A percentile compares a stretch with the other conserved stretches of the same genome.
Evolutionary conservation across 2,797 vertebrate species (phyloP).

Genomic region (Selene dorsalis): DNA sequence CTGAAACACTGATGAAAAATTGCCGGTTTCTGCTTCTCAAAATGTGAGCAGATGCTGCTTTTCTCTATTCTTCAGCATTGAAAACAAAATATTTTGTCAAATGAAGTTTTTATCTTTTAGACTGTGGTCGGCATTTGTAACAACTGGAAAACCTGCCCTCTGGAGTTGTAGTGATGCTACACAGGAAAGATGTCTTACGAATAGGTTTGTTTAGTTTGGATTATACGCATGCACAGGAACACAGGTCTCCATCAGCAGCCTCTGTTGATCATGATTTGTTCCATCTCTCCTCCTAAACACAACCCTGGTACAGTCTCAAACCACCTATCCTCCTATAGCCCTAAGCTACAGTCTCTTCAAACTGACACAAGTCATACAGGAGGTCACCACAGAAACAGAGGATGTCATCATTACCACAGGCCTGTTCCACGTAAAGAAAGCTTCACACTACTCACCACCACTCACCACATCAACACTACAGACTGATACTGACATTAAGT

Average conservation of each 20-base stretch:
- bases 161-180: too few species aligned
- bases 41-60: background rate
- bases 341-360: background rate
- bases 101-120: too few species aligned
- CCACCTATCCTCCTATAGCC: background rate
- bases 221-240: too few species aligned
- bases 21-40: background rate
- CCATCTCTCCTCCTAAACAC: background rate
- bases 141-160: too few species aligned
- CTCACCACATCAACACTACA: background rate
- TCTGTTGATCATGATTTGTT: background rate
- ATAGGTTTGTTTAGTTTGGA: too few species aligned
- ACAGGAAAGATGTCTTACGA: too few species aligned
- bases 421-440: background rate
- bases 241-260: background rate
- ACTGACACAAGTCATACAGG: background rate
- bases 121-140: too few species aligned
- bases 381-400: conserved; percentile 8
- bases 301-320: background rate
- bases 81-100: background rate
- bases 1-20: conserved; percentile 9
- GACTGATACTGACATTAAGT: background rate
- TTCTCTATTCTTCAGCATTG: background rate
- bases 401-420: background rate
- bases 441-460: background rate